phyloP scores from a whole-genome alignment of 2,113 vertebrate genomes.

The Sardina pilchardus region DNA sequence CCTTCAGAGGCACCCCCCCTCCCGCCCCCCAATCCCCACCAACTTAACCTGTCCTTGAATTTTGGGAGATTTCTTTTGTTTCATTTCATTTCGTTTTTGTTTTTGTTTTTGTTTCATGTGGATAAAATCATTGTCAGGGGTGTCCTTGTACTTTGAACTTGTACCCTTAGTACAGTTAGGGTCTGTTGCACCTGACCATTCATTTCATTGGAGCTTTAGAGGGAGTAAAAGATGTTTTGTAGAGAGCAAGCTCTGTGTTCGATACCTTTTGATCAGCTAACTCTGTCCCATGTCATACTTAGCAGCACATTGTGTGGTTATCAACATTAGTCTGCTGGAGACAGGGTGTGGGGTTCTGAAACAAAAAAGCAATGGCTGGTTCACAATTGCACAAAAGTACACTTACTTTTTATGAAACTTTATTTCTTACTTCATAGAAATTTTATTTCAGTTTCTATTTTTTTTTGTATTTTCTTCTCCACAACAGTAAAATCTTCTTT shows the following conservation, averaged over 20 bases:
- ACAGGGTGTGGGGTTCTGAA: slow-evolving; percentile 50
- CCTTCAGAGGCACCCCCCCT: background rate
- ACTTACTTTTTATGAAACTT: slow-evolving; percentile 21
- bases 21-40: slow-evolving; percentile 23
- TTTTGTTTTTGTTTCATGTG: background rate
- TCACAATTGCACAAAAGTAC: slow-evolving; percentile 45
- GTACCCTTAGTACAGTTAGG: background rate
- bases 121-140: background rate
- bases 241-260: background rate
- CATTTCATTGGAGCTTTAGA: background rate
- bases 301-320: slow-evolving; percentile 6
- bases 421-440: background rate
- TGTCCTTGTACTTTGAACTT: background rate
- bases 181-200: background rate
- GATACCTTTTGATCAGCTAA: background rate
- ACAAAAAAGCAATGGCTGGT: slow-evolving; percentile 36
- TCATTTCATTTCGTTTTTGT: background rate
- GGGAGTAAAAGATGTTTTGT: background rate
- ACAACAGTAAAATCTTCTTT: slow-evolving; percentile 35
- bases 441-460: slow-evolving; percentile 25
- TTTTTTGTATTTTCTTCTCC: slow-evolving; percentile 5
- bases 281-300: background rate
- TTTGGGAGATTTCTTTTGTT: background rate
- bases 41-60: slow-evolving; percentile 21
- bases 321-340: slow-evolving; percentile 11